phyloP scores from a whole-genome alignment of 2,888 invertebrate species.

The Venusia cambrica region DNA sequence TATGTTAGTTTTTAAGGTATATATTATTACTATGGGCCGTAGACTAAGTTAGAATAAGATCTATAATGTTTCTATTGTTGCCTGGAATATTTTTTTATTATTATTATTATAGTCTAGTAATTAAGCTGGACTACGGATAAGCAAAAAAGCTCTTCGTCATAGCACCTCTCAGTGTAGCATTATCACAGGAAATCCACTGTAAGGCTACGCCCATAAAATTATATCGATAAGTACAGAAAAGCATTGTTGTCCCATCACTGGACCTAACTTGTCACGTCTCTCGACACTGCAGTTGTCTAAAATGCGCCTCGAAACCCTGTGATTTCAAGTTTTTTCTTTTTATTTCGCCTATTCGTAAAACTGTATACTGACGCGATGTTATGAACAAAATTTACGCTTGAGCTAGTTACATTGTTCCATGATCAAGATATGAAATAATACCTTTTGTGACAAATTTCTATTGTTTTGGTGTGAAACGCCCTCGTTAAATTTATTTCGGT shows the following conservation, averaged over 20 bases:
- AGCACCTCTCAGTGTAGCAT: too few relatives aligned
- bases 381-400: conserved; percentile 6
- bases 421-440: conserved; percentile 10
- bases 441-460: conserved; percentile 8
- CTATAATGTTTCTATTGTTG: too few relatives aligned
- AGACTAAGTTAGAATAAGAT: too few relatives aligned
- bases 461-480: conserved; percentile 6
- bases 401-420: conserved; percentile 5
- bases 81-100: too few relatives aligned
- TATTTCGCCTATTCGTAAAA: conserved; percentile 8
- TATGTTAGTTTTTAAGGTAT: too few relatives aligned
- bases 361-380: conserved; percentile 7
- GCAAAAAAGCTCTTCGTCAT: too few relatives aligned
- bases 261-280: conserved; percentile 34
- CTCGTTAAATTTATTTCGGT: too few relatives aligned
- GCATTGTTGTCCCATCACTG: conserved; percentile 29
- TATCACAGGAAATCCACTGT: too few relatives aligned
- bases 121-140: too few relatives aligned
- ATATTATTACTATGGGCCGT: too few relatives aligned
- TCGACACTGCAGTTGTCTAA: conserved; percentile 42
- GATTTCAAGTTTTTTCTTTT: conserved; percentile 41
- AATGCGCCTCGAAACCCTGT: conserved; percentile 41
- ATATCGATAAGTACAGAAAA: conserved; percentile 3
- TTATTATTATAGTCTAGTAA: too few relatives aligned
- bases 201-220: too few relatives aligned